Evolutionary conservation across 2,888 invertebrate species (phyloP), one percentile per base, ranked within the genome.

Genomic region (Hymenopus coronatus): DNA sequence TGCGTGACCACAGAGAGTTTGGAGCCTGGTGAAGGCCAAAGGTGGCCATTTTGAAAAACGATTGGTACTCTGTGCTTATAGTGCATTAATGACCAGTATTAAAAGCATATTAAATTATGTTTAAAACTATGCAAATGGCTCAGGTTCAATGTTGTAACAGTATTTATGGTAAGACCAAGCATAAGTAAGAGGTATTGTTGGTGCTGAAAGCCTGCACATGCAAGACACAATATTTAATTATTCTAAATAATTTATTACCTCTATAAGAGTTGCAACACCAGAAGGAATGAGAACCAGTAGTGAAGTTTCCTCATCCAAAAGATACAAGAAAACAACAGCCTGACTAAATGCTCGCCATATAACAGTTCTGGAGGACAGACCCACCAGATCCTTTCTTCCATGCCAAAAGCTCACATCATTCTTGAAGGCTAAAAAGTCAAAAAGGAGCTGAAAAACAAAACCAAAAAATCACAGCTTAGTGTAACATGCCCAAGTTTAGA

Each of bases 381-480:
- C 98, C 83, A 97, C 98, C 94, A 99, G 96, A 0, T 97, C 97
- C 54, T 96, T 95, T 92, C 97, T 96, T 28, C 96, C 95, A 89
- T 96, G 96, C 99, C 99, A 99, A 93, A 99, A 99, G 89, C 96
- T 96, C 0, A 99, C 97, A 92, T 99, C 99, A 93, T 99, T 99
- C 94, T 99, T 99, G 93, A 99, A 99, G 0, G 99, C 98, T 88
- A 99, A 94, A 92, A 99, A 98, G 93, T 99, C 99, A 92, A 99
- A 98, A 83, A 99, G 94, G 90, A 99, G 94, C 98, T 99, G 95
- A 27, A 95, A 95, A 89, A 6, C 82, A 40, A 46, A 85, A 83
- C 81, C 86, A 25, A 82, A 88, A 88, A 82, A 89, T 88, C 88
- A 46, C 3, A 70, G 1, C 2, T 70, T 70, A 40, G 40, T 40